Conservation (phyloP, 2,113 vertebrate genomes). For the Neopipo cinnamomea region DNA sequence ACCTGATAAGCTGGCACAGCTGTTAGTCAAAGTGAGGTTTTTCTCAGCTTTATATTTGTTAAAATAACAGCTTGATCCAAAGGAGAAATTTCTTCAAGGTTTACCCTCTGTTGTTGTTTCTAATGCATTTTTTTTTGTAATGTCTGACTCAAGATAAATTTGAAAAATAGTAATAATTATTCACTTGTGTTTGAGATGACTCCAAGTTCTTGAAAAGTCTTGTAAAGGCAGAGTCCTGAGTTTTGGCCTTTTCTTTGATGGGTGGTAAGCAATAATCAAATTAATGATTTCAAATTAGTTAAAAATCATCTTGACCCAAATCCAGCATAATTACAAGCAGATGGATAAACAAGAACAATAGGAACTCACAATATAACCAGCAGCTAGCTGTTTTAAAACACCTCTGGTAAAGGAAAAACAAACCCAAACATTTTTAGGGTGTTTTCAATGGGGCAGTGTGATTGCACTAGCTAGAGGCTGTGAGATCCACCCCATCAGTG, state of each 20-base stretch:
- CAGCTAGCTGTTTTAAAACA: background rate
- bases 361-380: background rate
- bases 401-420: background rate
- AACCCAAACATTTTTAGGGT: background rate
- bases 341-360: slow-evolving; percentile 3
- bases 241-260: background rate
- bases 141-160: background rate
- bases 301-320: background rate
- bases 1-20: background rate
- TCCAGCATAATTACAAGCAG: background rate
- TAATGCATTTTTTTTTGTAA: background rate
- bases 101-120: background rate
- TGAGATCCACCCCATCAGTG: background rate
- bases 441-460: background rate
- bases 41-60: background rate
- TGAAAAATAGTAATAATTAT: background rate
- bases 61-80: background rate
- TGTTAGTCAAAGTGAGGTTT: background rate
- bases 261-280: slow-evolving; percentile 1
- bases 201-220: background rate
- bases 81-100: background rate
- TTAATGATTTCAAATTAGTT: slow-evolving; percentile 28
- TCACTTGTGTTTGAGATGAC: background rate
- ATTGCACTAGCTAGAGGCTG: background rate
- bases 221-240: background rate